Evolutionary conservation across 2,888 invertebrate species (phyloP).

Genomic region (Lasioglossum malachurum): DNA sequence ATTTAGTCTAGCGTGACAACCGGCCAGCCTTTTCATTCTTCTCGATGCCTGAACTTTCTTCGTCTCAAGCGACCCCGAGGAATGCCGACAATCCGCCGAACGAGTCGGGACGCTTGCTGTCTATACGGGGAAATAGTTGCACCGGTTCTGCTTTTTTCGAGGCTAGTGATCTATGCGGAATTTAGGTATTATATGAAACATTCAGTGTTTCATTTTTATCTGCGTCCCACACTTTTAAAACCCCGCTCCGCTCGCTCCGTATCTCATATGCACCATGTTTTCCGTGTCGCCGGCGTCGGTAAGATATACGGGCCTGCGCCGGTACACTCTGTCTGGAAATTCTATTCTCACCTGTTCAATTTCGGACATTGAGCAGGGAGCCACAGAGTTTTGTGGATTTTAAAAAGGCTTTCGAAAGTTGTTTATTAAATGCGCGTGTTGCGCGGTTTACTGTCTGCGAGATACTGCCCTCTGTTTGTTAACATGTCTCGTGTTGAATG

Average conservation of each 20-base stretch:
- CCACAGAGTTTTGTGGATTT: not conserved
- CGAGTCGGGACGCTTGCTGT: not conserved
- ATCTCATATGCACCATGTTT: constrained; percentile 9
- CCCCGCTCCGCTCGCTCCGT: not conserved
- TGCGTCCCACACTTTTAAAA: not conserved
- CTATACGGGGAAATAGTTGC: not conserved
- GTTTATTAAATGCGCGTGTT: too few relatives aligned
- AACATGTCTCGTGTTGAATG: too few relatives aligned
- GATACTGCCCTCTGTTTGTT: too few relatives aligned
- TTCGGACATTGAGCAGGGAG: not conserved
- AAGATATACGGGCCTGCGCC: not conserved
- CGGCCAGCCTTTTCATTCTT: not conserved
- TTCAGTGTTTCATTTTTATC: constrained; percentile 9
- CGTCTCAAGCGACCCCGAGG: not conserved
- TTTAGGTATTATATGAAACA: constrained; percentile 3
- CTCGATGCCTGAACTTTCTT: not conserved
- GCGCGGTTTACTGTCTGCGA: too few relatives aligned
- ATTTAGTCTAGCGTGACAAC: constrained; percentile 35
- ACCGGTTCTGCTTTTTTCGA: not conserved
- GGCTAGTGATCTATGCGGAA: not conserved
- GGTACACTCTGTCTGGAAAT: not conserved
- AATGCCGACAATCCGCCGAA: not conserved
- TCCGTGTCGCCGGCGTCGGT: constrained; percentile 8
- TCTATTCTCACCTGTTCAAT: not conserved
- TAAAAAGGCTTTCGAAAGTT: too few relatives aligned